phyloP scores from a whole-genome alignment of 2,113 vertebrate species.

The Seriola dumerili region DNA sequence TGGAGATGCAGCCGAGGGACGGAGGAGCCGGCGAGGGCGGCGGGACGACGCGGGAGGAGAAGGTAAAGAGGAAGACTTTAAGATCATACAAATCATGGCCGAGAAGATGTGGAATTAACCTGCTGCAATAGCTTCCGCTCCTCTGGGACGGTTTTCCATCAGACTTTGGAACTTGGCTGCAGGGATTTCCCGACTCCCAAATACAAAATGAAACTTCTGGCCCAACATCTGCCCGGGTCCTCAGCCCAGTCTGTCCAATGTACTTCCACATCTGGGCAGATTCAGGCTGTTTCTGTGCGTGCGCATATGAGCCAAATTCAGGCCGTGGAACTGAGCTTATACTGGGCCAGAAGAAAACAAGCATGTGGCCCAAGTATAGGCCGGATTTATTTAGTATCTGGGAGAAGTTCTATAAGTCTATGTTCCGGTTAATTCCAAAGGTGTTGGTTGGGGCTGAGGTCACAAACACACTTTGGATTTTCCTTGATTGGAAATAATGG shows the following conservation, averaged over 20 bases:
- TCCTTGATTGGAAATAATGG: neutral
- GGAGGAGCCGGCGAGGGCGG: conserved; percentile 78
- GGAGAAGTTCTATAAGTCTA: too few species aligned
- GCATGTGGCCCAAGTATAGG: too few species aligned
- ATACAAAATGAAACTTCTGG: too few species aligned
- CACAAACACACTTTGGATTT: neutral
- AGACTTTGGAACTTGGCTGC: neutral
- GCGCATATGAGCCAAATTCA: too few species aligned
- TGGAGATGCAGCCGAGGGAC: conserved; percentile 94
- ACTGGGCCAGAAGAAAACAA: too few species aligned
- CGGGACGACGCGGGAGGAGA: conserved; percentile 86
- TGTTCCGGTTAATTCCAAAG: neutral
- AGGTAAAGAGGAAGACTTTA: conserved; percentile 79
- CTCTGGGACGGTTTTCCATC: neutral
- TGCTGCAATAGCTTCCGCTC: neutral
- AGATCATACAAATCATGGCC: neutral
- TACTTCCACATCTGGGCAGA: too few species aligned
- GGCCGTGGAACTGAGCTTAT: too few species aligned
- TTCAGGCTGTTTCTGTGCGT: too few species aligned
- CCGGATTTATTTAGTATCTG: too few species aligned
- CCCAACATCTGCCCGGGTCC: too few species aligned
- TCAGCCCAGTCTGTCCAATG: too few species aligned
- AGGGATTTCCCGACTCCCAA: too few species aligned
- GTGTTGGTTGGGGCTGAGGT: neutral
- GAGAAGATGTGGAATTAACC: neutral